A percentile compares a stretch with the other conserved stretches of the same genome.
phyloP scores from a whole-genome alignment of 2,888 invertebrate genomes.

The Microctonus hyperodae region DNA sequence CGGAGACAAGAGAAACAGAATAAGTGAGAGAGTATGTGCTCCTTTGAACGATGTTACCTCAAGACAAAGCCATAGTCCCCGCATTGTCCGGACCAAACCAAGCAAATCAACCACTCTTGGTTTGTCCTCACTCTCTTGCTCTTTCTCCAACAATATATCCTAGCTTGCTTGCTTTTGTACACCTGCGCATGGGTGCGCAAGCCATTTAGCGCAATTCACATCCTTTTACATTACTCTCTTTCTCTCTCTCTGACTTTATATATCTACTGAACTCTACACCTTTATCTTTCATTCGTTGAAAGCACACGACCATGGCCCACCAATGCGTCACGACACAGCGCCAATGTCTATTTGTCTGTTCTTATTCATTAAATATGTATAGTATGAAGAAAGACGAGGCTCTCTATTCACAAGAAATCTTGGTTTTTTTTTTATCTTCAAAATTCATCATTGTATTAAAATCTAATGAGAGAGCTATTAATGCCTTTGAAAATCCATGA shows the following conservation, averaged over 20 bases:
- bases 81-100: slow-evolving; percentile 57
- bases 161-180: slow-evolving; percentile 6
- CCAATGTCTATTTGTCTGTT: not conserved
- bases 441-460: too few relatives aligned
- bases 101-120: slow-evolving; percentile 54
- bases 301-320: not conserved
- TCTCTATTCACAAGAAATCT: too few relatives aligned
- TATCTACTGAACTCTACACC: slow-evolving; percentile 16
- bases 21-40: slow-evolving; percentile 38
- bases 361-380: too few relatives aligned
- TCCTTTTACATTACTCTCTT: not conserved
- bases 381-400: too few relatives aligned
- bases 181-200: slow-evolving; percentile 21
- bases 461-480: too few relatives aligned
- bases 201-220: slow-evolving; percentile 25
- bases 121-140: slow-evolving; percentile 14
- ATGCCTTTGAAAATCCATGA: too few relatives aligned
- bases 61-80: slow-evolving; percentile 58
- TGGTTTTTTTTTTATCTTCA: too few relatives aligned
- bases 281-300: slow-evolving; percentile 12
- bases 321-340: not conserved
- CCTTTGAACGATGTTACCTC: slow-evolving; percentile 54
- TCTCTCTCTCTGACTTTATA: slow-evolving; percentile 12
- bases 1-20: slow-evolving; percentile 29
- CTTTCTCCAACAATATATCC: not conserved